Evolutionary conservation across 1,140 invertebrate genomes (phyloP).

Genomic region (Drosophila serrata): DNA sequence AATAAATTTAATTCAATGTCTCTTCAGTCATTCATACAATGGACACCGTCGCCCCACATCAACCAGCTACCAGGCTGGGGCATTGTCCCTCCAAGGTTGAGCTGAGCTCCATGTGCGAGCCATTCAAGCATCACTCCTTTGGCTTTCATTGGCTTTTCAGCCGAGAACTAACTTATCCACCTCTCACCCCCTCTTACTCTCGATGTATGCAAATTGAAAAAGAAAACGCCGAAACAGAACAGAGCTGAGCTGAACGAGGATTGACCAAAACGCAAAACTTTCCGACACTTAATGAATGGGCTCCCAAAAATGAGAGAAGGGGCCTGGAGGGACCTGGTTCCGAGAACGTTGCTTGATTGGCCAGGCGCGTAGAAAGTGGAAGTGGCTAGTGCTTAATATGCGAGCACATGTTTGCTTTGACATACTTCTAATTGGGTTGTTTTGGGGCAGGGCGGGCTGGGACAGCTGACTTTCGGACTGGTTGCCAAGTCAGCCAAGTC

Average conservation of each 20-base stretch:
- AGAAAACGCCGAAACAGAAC: slow-evolving; percentile 33
- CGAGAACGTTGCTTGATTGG: slow-evolving; percentile 60
- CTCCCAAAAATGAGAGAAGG: slow-evolving; percentile 2
- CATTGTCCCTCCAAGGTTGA: slow-evolving; percentile 72
- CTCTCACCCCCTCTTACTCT: neutral
- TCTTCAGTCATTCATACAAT: slow-evolving; percentile 79
- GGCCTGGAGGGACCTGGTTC: slow-evolving; percentile 26
- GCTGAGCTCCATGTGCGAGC: slow-evolving; percentile 62
- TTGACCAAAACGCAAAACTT: slow-evolving; percentile 79
- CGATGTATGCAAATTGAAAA: slow-evolving; percentile 71
- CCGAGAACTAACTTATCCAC: slow-evolving; percentile 29
- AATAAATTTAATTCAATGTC: slow-evolving; percentile 84
- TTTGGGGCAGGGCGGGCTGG: neutral
- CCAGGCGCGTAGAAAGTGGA: slow-evolving; percentile 60
- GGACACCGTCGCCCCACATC: slow-evolving; percentile 37
- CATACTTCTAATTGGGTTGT: slow-evolving; percentile 73
- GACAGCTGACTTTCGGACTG: slow-evolving; percentile 3
- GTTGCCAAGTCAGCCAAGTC: slow-evolving; percentile 3
- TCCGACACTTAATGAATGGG: slow-evolving; percentile 79
- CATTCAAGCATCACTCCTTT: slow-evolving; percentile 58
- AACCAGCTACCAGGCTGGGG: slow-evolving; percentile 7
- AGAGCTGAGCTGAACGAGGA: slow-evolving; percentile 25
- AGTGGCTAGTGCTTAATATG: slow-evolving; percentile 67
- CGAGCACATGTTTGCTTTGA: slow-evolving; percentile 74
- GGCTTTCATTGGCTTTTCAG: slow-evolving; percentile 62